A percentile compares a stretch with the other conserved stretches of the same genome.
Evolutionary conservation across 1,140 invertebrate genomes (phyloP).

Genomic region (Polypedilum pembai): DNA sequence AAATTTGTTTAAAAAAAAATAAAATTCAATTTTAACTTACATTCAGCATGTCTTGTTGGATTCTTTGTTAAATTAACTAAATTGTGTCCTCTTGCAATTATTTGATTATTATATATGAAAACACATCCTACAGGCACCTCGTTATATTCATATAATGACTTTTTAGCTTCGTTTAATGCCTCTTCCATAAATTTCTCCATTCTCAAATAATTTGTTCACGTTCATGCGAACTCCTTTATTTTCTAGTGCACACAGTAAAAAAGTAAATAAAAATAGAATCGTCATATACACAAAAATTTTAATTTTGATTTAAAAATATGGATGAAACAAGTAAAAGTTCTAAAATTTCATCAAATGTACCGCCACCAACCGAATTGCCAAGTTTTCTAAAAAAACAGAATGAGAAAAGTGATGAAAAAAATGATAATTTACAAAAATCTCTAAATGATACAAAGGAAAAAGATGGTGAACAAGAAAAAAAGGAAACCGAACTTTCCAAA

Average conservation of each 20-base stretch:
- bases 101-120: slow-evolving; percentile 65
- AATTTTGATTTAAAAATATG: not conserved
- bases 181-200: slow-evolving; percentile 57
- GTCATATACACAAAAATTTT: not conserved
- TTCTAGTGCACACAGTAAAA: not conserved
- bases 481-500: not conserved
- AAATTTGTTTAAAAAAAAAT: not conserved
- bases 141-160: slow-evolving; percentile 61
- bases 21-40: not conserved
- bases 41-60: slow-evolving; percentile 92
- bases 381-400: not conserved
- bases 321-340: not conserved
- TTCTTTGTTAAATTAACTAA: slow-evolving; percentile 85
- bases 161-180: slow-evolving; percentile 67
- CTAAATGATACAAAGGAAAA: not conserved
- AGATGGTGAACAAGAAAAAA: too few species aligned
- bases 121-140: slow-evolving; percentile 99
- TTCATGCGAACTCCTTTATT: too few species aligned
- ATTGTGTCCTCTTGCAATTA: slow-evolving; percentile 71
- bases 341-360: not conserved
- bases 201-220: not conserved
- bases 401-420: not conserved
- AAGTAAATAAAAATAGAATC: not conserved
- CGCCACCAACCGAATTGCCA: not conserved
- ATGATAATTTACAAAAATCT: not conserved